Percentiles rank a stretch among this genome's conserved stretches.
Conservation (phyloP, 2,888 invertebrate genomes). For the Psococerastis gibbosa region DNA sequence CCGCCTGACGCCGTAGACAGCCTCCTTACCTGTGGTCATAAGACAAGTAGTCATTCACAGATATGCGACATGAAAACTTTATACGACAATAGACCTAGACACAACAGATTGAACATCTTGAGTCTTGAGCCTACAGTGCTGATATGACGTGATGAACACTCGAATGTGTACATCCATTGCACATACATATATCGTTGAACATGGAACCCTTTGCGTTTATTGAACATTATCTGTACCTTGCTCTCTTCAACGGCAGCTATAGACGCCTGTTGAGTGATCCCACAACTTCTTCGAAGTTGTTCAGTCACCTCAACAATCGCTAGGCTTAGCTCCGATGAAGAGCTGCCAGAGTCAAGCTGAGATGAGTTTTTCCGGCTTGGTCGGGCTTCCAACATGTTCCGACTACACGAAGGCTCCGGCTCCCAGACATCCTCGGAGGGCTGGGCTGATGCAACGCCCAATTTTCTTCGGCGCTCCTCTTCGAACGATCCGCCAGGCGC, state of each 20-base stretch:
- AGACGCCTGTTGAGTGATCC: slow-evolving; percentile 45
- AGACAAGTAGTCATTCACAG: too few species aligned
- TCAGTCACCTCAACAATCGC: slow-evolving; percentile 33
- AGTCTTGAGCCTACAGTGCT: too few species aligned
- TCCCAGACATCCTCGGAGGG: slow-evolving; percentile 7
- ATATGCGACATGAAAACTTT: too few species aligned
- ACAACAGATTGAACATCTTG: too few species aligned
- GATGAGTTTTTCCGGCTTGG: slow-evolving; percentile 44
- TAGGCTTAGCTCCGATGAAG: slow-evolving; percentile 54
- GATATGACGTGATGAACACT: too few species aligned
- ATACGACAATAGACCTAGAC: too few species aligned
- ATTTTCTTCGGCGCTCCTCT: slow-evolving; percentile 12
- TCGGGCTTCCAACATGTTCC: slow-evolving; percentile 18
- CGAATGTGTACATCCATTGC: too few species aligned
- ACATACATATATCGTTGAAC: too few species aligned
- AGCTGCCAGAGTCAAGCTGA: slow-evolving; percentile 47
- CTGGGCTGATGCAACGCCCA: slow-evolving; percentile 10
- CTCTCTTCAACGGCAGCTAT: slow-evolving; percentile 34
- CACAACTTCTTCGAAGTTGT: slow-evolving; percentile 40
- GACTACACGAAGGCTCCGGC: slow-evolving; percentile 20
- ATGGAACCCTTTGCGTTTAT: too few species aligned
- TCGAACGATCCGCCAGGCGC: slow-evolving; percentile 13
- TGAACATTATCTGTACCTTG: slow-evolving; percentile 18
- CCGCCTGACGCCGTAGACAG: slow-evolving; percentile 23
- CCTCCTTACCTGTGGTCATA: slow-evolving; percentile 18